A percentile compares a stretch with the other conserved stretches of the same genome.
These are phyloP conservation scores for Patagioenas fasciata DNA, from an alignment of 2,113 vertebrate species.

Conservation along the genomic window DNA sequence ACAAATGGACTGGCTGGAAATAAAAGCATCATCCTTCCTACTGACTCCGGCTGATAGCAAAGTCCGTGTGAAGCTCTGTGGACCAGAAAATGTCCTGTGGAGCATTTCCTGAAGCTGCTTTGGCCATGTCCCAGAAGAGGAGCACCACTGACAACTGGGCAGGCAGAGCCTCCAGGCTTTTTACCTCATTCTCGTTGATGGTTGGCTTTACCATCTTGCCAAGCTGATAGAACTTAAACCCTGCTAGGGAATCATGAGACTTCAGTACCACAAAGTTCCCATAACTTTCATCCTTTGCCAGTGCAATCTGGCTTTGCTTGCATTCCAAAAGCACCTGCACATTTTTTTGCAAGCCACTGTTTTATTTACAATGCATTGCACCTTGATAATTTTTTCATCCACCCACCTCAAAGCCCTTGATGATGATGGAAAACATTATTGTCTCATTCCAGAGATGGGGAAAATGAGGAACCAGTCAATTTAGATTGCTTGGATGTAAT, in stretches of 20 bases:
- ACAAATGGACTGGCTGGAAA: neutral
- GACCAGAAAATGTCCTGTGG: neutral
- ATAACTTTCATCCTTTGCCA: neutral
- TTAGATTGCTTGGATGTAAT: neutral
- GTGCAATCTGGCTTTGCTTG: neutral
- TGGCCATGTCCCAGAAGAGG: neutral
- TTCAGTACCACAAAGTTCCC: neutral
- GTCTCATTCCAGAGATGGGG: neutral
- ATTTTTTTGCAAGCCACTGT: neutral
- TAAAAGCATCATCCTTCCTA: neutral
- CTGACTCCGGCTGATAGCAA: neutral
- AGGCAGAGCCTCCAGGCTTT: neutral
- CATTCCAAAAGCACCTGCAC: neutral
- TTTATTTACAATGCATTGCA: neutral
- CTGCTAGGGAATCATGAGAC: neutral
- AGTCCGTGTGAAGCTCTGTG: neutral
- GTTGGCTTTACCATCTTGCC: neutral
- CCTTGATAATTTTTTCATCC: neutral
- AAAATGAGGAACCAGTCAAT: neutral
- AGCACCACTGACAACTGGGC: neutral
- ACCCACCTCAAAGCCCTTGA: neutral
- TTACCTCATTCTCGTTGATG: neutral
- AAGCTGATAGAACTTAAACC: neutral
- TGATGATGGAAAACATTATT: neutral
- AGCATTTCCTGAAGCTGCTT: neutral